Evolutionary conservation across 2,888 invertebrate species (phyloP).

Genomic region (Holacanthella duospinosa): DNA sequence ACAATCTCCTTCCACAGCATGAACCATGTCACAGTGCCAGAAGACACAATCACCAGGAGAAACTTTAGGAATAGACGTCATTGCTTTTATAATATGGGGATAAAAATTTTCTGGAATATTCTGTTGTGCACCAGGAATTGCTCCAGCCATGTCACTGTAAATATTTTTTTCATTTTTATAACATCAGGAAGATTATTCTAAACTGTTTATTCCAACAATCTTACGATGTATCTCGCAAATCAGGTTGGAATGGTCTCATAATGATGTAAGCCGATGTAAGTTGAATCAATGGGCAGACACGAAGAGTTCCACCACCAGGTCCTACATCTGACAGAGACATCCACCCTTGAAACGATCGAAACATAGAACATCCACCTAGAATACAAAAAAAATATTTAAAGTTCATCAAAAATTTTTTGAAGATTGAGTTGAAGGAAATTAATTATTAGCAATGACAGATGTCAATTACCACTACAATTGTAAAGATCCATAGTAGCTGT

Average conservation of each 20-base stretch:
- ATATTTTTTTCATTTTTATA: not conserved
- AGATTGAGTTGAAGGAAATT: not conserved
- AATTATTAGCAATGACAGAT: not conserved
- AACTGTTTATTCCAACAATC: slow-evolving; percentile 3
- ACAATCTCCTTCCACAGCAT: slow-evolving; percentile 15
- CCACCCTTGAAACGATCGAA: slow-evolving; percentile 17
- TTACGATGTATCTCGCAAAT: slow-evolving; percentile 11
- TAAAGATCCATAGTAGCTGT: slow-evolving; percentile 16
- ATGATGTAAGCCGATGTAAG: slow-evolving; percentile 13
- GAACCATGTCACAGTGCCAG: slow-evolving; percentile 18
- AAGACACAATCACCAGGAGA: slow-evolving; percentile 17
- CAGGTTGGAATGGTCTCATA: slow-evolving; percentile 12
- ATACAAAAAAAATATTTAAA: no score
- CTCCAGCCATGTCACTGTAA: slow-evolving; percentile 17
- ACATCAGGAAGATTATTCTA: not conserved
- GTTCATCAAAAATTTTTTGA: no score
- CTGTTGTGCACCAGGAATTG: slow-evolving; percentile 13
- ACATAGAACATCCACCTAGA: slow-evolving; percentile 19
- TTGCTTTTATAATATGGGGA: slow-evolving; percentile 12
- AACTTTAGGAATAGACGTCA: slow-evolving; percentile 14
- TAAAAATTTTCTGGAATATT: slow-evolving; percentile 9
- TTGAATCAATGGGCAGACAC: slow-evolving; percentile 17
- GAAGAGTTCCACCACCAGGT: slow-evolving; percentile 15
- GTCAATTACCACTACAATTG: slow-evolving; percentile 14
- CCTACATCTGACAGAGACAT: slow-evolving; percentile 15